phyloP scores from a whole-genome alignment of 2,113 vertebrate genomes.

The Proteles cristata region DNA sequence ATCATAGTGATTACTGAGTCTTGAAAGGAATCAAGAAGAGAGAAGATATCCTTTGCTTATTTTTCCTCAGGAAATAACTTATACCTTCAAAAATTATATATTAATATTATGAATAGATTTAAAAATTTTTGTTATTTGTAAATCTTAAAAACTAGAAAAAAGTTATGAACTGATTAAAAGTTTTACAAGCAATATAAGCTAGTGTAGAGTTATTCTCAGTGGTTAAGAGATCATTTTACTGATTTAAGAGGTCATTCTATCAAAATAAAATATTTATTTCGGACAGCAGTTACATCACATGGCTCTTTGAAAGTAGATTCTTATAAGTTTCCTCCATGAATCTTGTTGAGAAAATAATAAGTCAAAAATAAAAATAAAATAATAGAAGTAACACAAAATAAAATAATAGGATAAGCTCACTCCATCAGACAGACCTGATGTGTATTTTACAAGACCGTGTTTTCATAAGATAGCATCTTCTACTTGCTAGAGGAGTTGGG shows the following conservation, averaged over 20 bases:
- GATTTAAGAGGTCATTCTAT: background rate
- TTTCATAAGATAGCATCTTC: background rate
- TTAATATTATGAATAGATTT: background rate
- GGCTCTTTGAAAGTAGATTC: slow-evolving; percentile 38
- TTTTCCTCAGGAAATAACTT: slow-evolving; percentile 13
- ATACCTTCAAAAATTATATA: background rate
- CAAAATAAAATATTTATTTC: slow-evolving; percentile 19
- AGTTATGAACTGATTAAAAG: slow-evolving; percentile 43
- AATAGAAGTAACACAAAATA: slow-evolving; percentile 24
- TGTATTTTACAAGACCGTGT: background rate
- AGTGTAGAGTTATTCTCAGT: slow-evolving; percentile 19
- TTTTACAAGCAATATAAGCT: slow-evolving; percentile 21
- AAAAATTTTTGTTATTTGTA: background rate
- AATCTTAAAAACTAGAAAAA: slow-evolving; percentile 55
- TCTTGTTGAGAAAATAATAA: slow-evolving; percentile 41
- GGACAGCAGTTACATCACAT: background rate
- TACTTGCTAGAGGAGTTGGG: background rate
- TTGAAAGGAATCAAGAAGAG: slow-evolving; percentile 26
- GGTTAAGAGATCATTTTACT: slow-evolving; percentile 5
- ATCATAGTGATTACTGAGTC: slow-evolving; percentile 39
- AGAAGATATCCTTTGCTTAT: slow-evolving; percentile 37
- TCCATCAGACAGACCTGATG: background rate
- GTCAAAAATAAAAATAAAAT: slow-evolving; percentile 30
- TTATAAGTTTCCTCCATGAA: background rate
- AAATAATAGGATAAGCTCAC: background rate